Percentiles rank a stretch among this genome's conserved stretches.
Evolutionary conservation across 1,140 invertebrate genomes (phyloP).

Genomic region (Bombus huntii): DNA sequence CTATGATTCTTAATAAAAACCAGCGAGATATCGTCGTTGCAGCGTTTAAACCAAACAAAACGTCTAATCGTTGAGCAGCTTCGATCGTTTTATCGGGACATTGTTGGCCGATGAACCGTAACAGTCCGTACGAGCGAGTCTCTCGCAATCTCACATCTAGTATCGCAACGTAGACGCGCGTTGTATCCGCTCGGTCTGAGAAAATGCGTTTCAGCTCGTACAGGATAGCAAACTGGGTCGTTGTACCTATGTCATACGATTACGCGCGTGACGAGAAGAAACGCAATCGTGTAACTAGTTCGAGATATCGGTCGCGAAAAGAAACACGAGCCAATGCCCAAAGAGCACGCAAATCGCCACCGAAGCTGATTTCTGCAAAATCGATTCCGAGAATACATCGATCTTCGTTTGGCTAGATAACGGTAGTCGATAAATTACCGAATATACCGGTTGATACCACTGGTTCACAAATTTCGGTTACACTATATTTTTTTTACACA

Average conservation of each 20-base stretch:
- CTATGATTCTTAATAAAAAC: too few species aligned
- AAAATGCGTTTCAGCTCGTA: background rate
- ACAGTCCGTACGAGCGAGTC: slow-evolving; percentile 3
- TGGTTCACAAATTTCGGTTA: too few species aligned
- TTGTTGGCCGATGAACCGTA: slow-evolving; percentile 23
- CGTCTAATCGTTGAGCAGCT: background rate
- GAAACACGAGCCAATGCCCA: too few species aligned
- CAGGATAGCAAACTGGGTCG: background rate
- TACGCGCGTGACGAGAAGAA: background rate
- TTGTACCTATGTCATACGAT: background rate
- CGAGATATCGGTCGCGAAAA: background rate
- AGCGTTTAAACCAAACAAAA: too few species aligned
- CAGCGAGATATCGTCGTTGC: too few species aligned
- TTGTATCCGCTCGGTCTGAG: background rate
- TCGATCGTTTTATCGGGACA: slow-evolving; percentile 22
- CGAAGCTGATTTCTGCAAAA: background rate
- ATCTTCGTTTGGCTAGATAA: background rate
- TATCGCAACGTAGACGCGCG: slow-evolving; percentile 19
- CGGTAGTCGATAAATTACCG: too few species aligned
- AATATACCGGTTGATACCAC: too few species aligned
- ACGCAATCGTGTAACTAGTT: background rate
- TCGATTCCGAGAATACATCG: background rate
- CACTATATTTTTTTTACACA: too few species aligned
- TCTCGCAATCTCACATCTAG: slow-evolving; percentile 45
- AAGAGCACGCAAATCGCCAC: too few species aligned